Conservation (phyloP, 2,113 vertebrate species). For the Ceuthmochares aereus region DNA sequence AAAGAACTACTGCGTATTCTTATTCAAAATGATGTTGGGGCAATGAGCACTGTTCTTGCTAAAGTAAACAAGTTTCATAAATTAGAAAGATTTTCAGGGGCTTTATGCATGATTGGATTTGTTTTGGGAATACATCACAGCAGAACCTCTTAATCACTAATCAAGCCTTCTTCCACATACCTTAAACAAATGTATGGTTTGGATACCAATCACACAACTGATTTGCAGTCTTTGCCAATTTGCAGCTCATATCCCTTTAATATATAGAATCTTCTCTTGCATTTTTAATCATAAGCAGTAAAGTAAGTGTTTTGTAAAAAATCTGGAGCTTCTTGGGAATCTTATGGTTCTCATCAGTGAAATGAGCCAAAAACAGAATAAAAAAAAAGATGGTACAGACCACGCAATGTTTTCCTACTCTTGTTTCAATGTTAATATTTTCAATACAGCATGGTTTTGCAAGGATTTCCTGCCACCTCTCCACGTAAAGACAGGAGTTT, state of each 20-base stretch:
- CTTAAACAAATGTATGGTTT: neutral
- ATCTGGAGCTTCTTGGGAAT: neutral
- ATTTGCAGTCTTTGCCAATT: neutral
- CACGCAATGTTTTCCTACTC: neutral
- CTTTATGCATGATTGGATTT: neutral
- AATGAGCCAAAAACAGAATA: neutral
- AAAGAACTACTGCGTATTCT: neutral
- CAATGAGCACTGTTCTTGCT: neutral
- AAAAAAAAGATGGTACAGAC: neutral
- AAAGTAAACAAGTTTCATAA: neutral
- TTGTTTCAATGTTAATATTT: neutral
- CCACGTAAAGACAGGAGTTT: neutral
- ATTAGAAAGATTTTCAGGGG: neutral
- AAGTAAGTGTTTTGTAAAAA: neutral
- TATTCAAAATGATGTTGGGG: neutral
- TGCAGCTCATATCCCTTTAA: neutral
- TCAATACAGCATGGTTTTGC: neutral
- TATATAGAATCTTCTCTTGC: neutral
- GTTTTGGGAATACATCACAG: neutral
- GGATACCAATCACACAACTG: neutral
- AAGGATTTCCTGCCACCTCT: neutral
- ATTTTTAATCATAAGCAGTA: neutral
- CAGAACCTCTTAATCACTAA: neutral
- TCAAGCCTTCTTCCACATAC: neutral
- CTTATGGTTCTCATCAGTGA: neutral